These are phyloP conservation scores for Ceraclea dissimilis DNA, from an alignment of 2,888 invertebrate species.

Conservation along the genomic window DNA sequence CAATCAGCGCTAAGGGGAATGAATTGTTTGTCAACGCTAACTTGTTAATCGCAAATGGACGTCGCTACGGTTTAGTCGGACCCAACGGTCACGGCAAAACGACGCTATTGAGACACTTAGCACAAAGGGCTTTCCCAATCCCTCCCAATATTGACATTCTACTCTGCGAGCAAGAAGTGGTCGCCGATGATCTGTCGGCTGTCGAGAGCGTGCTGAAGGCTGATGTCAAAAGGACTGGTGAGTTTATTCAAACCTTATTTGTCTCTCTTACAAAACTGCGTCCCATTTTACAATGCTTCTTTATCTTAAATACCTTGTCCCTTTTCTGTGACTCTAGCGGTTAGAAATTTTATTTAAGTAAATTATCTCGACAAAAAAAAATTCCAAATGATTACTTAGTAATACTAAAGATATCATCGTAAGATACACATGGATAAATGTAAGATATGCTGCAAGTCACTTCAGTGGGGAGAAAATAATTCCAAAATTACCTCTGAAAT, in stretches of 20 bases:
- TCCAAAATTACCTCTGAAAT: too few relatives aligned
- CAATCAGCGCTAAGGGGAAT: slow-evolving; percentile 95
- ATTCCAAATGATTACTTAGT: too few relatives aligned
- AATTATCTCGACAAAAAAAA: too few relatives aligned
- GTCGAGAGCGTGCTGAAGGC: slow-evolving; percentile 90
- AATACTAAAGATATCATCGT: too few relatives aligned
- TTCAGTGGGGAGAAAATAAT: too few relatives aligned
- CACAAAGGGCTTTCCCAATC: slow-evolving; percentile 82
- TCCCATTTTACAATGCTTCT: too few relatives aligned
- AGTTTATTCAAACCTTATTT: neutral
- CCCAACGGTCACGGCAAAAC: slow-evolving; percentile 99
- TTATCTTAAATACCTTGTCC: too few relatives aligned
- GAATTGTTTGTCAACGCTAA: slow-evolving; percentile 95
- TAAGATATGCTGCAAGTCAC: too few relatives aligned
- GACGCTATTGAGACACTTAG: slow-evolving; percentile 88
- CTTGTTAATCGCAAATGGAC: slow-evolving; percentile 84
- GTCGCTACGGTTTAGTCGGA: slow-evolving; percentile 95
- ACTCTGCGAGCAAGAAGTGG: slow-evolving; percentile 97
- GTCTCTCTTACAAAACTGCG: too few relatives aligned
- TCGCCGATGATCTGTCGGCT: slow-evolving; percentile 88
- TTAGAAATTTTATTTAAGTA: too few relatives aligned
- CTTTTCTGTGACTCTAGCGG: too few relatives aligned
- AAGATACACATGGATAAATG: too few relatives aligned
- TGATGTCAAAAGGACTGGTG: slow-evolving; percentile 79
- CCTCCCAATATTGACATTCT: slow-evolving; percentile 93